Evolutionary conservation across 2,113 vertebrate genomes (phyloP), one percentile per base, ranked within the genome.

Genomic region (Tetraodon nigroviridis): DNA sequence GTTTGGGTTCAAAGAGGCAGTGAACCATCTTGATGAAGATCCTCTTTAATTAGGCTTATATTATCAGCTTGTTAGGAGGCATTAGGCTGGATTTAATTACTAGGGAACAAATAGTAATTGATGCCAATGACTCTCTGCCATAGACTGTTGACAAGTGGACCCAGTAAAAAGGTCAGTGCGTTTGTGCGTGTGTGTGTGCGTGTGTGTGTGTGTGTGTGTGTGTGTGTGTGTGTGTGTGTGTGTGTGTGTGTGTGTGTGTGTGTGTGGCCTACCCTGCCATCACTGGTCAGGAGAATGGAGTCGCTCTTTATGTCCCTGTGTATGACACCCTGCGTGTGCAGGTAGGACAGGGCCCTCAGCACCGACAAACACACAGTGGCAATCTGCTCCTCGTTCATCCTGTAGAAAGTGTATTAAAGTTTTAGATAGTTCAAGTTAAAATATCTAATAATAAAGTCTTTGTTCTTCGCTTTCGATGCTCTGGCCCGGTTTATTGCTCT

Each of bases 331-430:
- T 99, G 97, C 16, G 92, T 94, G 88, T 99, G 97, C 71, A 99
- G 92, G 82, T 98, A 98, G 55, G 94, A 95, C 73, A 99, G 89
- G 0, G 97, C 95, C 78, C 90, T 92, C 70, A 99, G 89, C 71
- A 99, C 97, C 0, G 97, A 98, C 81, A 99, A 61, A 76, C 97
- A 99, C 55, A 99, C 97, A 0, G 97, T 97, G 1, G 97, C 96
- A 27, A 98, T 99, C 90, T 99, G 97, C 79, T 99, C 97, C 90
- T 98, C 97, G 13, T 97, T 98, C 97, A 99, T 99, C 90, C 97
- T 99, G 83, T 71, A 19, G 64, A 7, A 72, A 37, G 7, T 3
- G 32, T 37, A 11, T 37, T 12, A 37, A 37, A 8, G 32, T 2
- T 11, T 12, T 3, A 37, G 32, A 37, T 12, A 37, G 12, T 37